phyloP scores from a whole-genome alignment of 2,888 invertebrate genomes.

The Caenorhabditis macrosperma region DNA sequence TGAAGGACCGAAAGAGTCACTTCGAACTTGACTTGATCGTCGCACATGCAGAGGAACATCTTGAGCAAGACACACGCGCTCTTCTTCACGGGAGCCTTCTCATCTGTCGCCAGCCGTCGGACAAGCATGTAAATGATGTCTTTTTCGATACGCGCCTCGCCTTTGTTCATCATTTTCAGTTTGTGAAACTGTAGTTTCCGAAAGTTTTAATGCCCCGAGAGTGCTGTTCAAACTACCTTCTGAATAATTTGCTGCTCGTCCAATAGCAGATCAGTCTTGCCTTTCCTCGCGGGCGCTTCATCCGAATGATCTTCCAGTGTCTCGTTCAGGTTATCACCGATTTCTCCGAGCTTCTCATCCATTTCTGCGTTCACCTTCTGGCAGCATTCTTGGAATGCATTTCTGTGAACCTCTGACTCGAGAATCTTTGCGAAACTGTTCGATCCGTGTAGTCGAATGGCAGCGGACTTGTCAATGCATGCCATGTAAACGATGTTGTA shows the following conservation, averaged over 20 bases:
- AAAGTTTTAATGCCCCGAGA: no score
- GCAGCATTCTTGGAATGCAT: slow-evolving; percentile 26
- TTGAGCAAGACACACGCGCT: slow-evolving; percentile 5
- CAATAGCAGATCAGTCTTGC: slow-evolving; percentile 22
- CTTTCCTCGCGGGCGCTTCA: background rate
- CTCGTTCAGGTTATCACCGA: slow-evolving; percentile 18
- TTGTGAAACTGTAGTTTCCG: slow-evolving; percentile 9
- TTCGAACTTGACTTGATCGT: slow-evolving; percentile 43
- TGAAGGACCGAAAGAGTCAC: slow-evolving; percentile 5
- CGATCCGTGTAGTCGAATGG: slow-evolving; percentile 34
- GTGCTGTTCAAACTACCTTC: slow-evolving; percentile 3
- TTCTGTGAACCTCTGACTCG: slow-evolving; percentile 9
- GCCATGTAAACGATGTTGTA: slow-evolving; percentile 47
- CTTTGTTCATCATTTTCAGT: slow-evolving; percentile 47
- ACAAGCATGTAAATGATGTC: slow-evolving; percentile 42
- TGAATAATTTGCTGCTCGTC: slow-evolving; percentile 41
- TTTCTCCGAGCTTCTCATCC: slow-evolving; percentile 34
- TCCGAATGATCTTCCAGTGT: background rate
- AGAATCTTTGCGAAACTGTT: slow-evolving; percentile 42
- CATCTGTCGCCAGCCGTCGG: slow-evolving; percentile 34
- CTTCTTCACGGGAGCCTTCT: slow-evolving; percentile 54
- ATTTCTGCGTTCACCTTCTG: slow-evolving; percentile 8
- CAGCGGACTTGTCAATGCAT: slow-evolving; percentile 37
- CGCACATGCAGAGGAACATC: slow-evolving; percentile 14
- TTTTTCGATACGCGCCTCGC: slow-evolving; percentile 35